Base-by-base conservation (phyloP, 2,888 invertebrate genomes). In the Drosophila multiciliata region DNA sequence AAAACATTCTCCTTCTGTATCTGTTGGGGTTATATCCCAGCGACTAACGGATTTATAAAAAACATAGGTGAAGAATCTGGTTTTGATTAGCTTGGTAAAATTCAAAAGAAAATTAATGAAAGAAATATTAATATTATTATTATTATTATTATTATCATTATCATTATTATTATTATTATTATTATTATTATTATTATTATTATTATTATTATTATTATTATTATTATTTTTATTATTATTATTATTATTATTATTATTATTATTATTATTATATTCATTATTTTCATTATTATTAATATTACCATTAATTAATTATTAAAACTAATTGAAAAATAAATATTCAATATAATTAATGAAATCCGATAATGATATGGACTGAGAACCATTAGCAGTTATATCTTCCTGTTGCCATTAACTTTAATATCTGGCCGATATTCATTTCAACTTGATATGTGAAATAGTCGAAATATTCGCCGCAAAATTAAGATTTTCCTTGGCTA, bases 401-500 rank as follows among this genome's bases (percentile, higher is more conserved):
- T 20, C 45, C 20, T 12, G 20, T 7, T 17, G 38, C 17, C 38
- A 9, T 38, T 38, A 3, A 17, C 17, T 38, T 17, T 17, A 38
- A 38, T 54, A 26, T 36, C 9, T 53, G 35, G 6, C 36, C 12
- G 2, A n/a, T 26, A 55, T 29, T 54, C 12, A 29, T 12, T 29
- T 55, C 2, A n/a, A n/a, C 8, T 55, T 45, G 20, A 45, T 45
- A 3, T 45, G 45, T 12, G 45, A 12, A 3, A 26, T 23, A 0
- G 3, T n/a, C 20, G 23, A 9, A 12, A 12, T 29, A n/a, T 38
- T 38, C 38, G 55, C 26, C 26, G 9, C 36, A 38, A n/a, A 59
- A 45, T 53, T 53, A 50, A 52, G 58, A 55, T 78, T 73, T 74
- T 59, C 73, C 65, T 23, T 15, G 8, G 45, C 81, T 85, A 85